Base-by-base conservation (phyloP, 2,888 invertebrate species). In the Parthenolecanium corni region DNA sequence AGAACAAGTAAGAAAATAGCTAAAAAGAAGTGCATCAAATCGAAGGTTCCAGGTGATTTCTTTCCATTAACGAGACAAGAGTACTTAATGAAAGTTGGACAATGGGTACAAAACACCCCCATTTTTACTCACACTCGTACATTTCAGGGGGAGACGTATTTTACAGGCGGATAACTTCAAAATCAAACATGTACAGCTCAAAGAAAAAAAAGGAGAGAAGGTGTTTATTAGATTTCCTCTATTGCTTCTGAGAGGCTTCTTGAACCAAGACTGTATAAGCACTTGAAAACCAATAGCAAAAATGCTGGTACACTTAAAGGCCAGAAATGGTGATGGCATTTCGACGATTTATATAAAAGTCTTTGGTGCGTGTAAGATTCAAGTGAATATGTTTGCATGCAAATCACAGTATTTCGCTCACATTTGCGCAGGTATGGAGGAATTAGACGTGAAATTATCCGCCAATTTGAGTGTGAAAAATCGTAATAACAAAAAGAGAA, bases 11-110 rank as follows among this genome's bases (percentile, higher is more conserved):
- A 6, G 31, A 31, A 9, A 31, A 9, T 31, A 31, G 51, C 23
- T 18, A 31, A 25, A 52, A 36, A 31, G 9, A 31, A 31, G 9
- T 9, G 31, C 9, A 31, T 31, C 9, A 31, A 54, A 56, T 14
- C 9, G 42, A 54, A 36, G 54, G 31, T 46, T 56, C 56, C 56
- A 56, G 56, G 56, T 56, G 56, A 56, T 56, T 56, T 56, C 46
- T n/a, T 40, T 44, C 56, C 56, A 25, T 23, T 40, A 21, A n/a
- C 42, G 18, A 14, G 44, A 46, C 56, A 46, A 56, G 56, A 56
- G 56, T 42, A 21, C 56, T 56, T 42, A 46, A 56, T 56, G 56
- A 56, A 46, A n/a, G 14, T 31, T 21, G 14, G 24, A 56, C 56
- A 56, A 56, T 56, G 25, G 16, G 44, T 18, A 9, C 53, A 24